Evolutionary conservation across 2,888 invertebrate species (phyloP), one percentile per base, ranked within the genome.

Genomic region (Phymatocera aterrima): DNA sequence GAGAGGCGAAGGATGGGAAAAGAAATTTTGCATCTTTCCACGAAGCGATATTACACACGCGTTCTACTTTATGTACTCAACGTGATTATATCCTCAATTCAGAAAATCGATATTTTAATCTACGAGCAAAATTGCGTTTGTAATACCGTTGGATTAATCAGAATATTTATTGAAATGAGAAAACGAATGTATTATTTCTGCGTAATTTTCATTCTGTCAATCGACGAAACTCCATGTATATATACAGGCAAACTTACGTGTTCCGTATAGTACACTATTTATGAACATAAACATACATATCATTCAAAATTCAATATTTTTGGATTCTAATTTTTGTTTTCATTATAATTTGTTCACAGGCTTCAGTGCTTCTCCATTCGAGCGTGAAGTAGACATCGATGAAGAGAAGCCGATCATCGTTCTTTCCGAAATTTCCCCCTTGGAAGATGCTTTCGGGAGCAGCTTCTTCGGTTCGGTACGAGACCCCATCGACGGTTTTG

Each of bases 401-500:
- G 8, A 51, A 51, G 48, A 10, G 18, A 34, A 18, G 78, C 51
- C 46, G 82, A 79, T 40, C 21, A n/a, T 72, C 51, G 34, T 72
- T 24, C 18, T 72, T 18, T 18, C 48, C 51, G 72, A 51, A 18
- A 12, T 40, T 24, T 46, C 68, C 18, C 34, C 61, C 18, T n/a
- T 72, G 31, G 72, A 72, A 5, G 48, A 72, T 18, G 48, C 51
- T 34, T 51, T 48, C 4, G 70, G 51, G n/a, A 31, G 21, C 4
- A 79, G 79, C 24, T 79, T 79, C 81, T 83, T 83, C 78, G 80
- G 81, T 81, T 81, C 84, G 64, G 82, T 85, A 81, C 82, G 80
- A 51, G 80, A 80, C 80, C 81, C 84, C 15, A 82, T 87, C 68
- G 82, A 84, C 28, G 82, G 83, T 31, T 84, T 85, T 72, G 48